phyloP scores from a whole-genome alignment of 2,113 vertebrate genomes.

The Trichechus manatus region DNA sequence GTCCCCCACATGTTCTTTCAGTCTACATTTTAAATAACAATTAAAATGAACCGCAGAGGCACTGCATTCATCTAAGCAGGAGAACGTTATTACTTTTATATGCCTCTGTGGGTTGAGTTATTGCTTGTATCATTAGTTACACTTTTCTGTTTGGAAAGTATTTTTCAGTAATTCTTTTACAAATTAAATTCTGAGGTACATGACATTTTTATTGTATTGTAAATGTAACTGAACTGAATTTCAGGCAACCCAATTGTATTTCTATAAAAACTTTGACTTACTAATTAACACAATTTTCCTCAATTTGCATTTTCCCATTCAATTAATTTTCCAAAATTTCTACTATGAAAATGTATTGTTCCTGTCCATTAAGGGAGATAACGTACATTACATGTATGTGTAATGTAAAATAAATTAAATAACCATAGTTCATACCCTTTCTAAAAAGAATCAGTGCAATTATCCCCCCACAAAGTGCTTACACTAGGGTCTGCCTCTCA shows the following conservation, averaged over 20 bases:
- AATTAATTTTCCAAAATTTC: slow-evolving; percentile 76
- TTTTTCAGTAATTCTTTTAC: slow-evolving; percentile 67
- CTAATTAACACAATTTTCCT: slow-evolving; percentile 61
- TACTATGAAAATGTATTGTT: slow-evolving; percentile 74
- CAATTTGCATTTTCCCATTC: slow-evolving; percentile 60
- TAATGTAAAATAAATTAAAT: neutral
- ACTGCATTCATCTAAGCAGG: neutral
- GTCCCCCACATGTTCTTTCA: slow-evolving; percentile 24
- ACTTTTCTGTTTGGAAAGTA: slow-evolving; percentile 54
- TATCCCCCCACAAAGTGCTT: neutral
- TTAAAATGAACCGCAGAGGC: neutral
- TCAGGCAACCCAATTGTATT: slow-evolving; percentile 48
- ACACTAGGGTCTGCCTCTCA: neutral
- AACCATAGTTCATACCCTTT: neutral
- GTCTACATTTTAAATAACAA: slow-evolving; percentile 57
- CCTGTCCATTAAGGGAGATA: slow-evolving; percentile 53
- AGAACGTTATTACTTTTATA: neutral
- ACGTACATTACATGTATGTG: neutral
- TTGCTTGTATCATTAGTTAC: neutral
- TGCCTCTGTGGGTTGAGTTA: neutral
- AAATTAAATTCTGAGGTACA: slow-evolving; percentile 76
- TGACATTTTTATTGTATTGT: slow-evolving; percentile 61
- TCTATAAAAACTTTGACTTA: slow-evolving; percentile 68
- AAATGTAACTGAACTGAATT: slow-evolving; percentile 72
- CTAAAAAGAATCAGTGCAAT: neutral